These are phyloP conservation scores for Echiichthys vipera DNA, from an alignment of 2,797 vertebrate genomes.

Conservation along the genomic window DNA sequence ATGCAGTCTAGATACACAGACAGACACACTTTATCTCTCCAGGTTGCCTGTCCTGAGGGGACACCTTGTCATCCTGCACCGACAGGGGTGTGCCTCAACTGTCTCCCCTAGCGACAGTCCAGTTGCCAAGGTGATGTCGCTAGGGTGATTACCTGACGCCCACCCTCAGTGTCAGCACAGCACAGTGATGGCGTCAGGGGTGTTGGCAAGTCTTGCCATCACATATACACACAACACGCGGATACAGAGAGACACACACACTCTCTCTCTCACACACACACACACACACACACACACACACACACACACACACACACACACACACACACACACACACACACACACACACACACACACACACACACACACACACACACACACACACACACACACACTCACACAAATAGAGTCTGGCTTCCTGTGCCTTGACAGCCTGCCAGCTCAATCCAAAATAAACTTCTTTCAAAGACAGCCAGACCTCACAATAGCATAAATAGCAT, in stretches of 20 bases:
- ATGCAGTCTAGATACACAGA: slow-evolving; percentile 35
- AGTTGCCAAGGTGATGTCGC: slow-evolving; percentile 74
- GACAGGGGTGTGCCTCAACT: slow-evolving; percentile 68
- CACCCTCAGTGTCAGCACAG: slow-evolving; percentile 68
- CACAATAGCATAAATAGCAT: slow-evolving; percentile 77
- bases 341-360: slow-evolving; percentile 14
- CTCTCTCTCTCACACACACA: slow-evolving; percentile 16
- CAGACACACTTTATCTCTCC: slow-evolving; percentile 44
- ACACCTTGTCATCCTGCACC: slow-evolving; percentile 70
- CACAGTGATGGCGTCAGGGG: slow-evolving; percentile 50
- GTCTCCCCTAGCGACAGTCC: slow-evolving; percentile 78
- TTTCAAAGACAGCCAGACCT: slow-evolving; percentile 74
- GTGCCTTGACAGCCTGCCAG: slow-evolving; percentile 71
- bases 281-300: slow-evolving; percentile 11
- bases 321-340: slow-evolving; percentile 29
- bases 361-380: slow-evolving; percentile 18
- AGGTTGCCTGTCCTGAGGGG: slow-evolving; percentile 63
- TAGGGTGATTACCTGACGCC: slow-evolving; percentile 76
- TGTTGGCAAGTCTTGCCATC: slow-evolving; percentile 62
- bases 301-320: slow-evolving; percentile 22
- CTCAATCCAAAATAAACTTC: slow-evolving; percentile 78
- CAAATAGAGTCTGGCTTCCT: slow-evolving; percentile 60
- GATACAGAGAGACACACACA: no score
- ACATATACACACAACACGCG: slow-evolving; percentile 27
- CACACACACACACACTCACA: slow-evolving; percentile 23